Evolutionary conservation across 2,797 vertebrate genomes (phyloP).

Genomic region (Orientallactaga sibirica): DNA sequence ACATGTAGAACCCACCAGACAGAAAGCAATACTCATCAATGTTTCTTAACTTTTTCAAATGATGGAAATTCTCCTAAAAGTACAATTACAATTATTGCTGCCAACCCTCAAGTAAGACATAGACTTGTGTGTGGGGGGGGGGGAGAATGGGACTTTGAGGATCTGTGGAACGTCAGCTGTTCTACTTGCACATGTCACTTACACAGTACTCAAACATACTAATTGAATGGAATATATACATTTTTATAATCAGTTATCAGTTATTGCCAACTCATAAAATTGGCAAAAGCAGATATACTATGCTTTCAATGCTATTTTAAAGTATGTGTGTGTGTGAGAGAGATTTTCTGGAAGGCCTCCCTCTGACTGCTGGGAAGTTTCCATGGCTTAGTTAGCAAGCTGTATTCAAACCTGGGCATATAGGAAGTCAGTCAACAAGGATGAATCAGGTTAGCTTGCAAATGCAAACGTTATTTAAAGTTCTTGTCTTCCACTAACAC

Average conservation of each 20-base stretch:
- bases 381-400: not conserved
- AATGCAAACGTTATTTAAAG: not conserved
- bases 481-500: not conserved
- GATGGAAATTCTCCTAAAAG: not conserved
- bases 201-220: not conserved
- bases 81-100: not conserved
- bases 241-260: too few relatives aligned
- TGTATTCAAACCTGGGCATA: not conserved
- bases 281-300: not conserved
- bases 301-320: not conserved
- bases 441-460: not conserved
- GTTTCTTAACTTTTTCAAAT: not conserved
- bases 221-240: not conserved
- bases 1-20: not conserved
- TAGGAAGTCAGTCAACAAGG: not conserved
- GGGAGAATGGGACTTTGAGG: not conserved
- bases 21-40: not conserved
- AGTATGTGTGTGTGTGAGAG: too few relatives aligned
- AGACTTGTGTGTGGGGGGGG: not conserved
- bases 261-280: not conserved
- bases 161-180: not conserved
- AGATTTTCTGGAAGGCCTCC: not conserved
- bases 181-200: not conserved
- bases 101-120: rapidly evolving
- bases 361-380: not conserved